Evolutionary conservation across 2,888 invertebrate species (phyloP), one percentile per base, ranked within the genome.

Genomic region (Cosmorhoe ocellata): DNA sequence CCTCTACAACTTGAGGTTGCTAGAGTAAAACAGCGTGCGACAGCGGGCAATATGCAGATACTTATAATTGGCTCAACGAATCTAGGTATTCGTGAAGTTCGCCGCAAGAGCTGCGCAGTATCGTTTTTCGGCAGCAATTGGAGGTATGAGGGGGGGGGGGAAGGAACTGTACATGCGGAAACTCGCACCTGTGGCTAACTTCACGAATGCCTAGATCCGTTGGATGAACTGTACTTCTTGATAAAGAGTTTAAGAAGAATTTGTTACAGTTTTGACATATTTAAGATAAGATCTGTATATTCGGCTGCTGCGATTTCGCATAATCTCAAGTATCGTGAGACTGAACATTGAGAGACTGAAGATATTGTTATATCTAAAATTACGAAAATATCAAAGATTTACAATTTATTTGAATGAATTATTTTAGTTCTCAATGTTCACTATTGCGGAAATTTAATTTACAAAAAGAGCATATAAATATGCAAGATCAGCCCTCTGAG

Each of bases 361-460:
- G 18, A 6, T 6, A 5, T 7, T 24, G 24, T 5, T 4, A 36
- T 26, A 2, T 9, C 4, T 11, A 12, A 37, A 8, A 24, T 22
- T 34, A 1, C 1, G 22, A 8, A 9, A 22, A 11, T 4, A 11
- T n/a, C 7, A 24, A 7, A 24, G 2, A 24, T 1, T 24, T 6
- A 7, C 24, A 24, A 3, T 3, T 24, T 24, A 7, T 24, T 7
- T 24, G 24, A 30, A 30, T 11, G 30, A 10, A 28, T 28, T 1
- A 30, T 13, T 27, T 9, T 13, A 30, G 36, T 47, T 26, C 36
- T 26, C 41, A 41, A 31, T 41, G 2, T 12, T 37, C 31, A 31
- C 33, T 46, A 38, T 38, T 51, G 51, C 38, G 37, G 38, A 42
- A 42, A 8, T 14, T 14, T 14, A 7, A 33, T 11, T n/a, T 12